phyloP scores from a whole-genome alignment of 2,113 vertebrate species.

The Bucco capensis region DNA sequence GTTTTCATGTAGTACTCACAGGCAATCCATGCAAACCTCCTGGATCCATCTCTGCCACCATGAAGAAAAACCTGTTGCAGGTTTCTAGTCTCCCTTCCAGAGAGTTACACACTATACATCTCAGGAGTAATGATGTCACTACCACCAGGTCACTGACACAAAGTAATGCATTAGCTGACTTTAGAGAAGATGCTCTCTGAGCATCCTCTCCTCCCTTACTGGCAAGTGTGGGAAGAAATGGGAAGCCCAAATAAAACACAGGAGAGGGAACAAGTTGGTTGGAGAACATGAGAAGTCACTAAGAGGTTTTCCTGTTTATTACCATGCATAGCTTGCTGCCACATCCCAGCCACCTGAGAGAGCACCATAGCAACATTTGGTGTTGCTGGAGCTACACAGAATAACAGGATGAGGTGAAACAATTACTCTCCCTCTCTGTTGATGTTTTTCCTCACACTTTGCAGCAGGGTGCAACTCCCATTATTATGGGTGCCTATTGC shows the following conservation, averaged over 20 bases:
- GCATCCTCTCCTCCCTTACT: background rate
- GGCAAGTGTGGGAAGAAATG: background rate
- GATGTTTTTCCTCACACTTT: background rate
- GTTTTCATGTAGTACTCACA: constrained; percentile 63
- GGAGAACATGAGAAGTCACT: background rate
- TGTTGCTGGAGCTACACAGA: constrained; percentile 49
- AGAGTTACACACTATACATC: background rate
- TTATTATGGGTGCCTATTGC: background rate
- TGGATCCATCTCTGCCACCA: constrained; percentile 67
- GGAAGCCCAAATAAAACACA: background rate
- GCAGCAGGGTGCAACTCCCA: background rate
- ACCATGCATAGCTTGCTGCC: constrained; percentile 52
- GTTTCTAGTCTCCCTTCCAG: background rate
- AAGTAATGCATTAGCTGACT: background rate
- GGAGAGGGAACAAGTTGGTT: background rate
- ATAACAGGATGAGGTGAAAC: background rate
- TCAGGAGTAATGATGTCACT: background rate
- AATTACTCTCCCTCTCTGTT: background rate
- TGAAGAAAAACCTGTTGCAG: background rate
- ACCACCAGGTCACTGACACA: background rate
- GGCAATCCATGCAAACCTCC: constrained; percentile 67
- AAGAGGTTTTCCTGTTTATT: constrained; percentile 60
- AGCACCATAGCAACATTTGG: constrained; percentile 74
- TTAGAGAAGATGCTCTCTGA: background rate
- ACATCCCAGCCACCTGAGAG: constrained; percentile 70